Conservation (phyloP, 1,140 invertebrate genomes). For the Atopsyche davidsoni region DNA sequence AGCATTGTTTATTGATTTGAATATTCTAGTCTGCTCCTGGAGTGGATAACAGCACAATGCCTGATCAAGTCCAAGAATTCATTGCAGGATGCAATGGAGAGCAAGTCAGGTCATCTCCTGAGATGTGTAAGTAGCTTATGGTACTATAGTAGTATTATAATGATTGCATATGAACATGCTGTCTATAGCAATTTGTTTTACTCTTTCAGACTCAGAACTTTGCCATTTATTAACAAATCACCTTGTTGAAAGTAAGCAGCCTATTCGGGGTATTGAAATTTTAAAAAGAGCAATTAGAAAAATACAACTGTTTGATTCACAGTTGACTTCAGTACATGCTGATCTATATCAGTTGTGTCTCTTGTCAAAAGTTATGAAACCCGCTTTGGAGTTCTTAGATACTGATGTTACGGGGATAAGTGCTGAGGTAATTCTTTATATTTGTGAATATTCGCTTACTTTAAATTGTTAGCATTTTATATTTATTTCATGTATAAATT, state of each 20-base stretch:
- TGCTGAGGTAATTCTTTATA: slow-evolving; percentile 57
- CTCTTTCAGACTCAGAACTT: slow-evolving; percentile 72
- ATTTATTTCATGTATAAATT: slow-evolving; percentile 8
- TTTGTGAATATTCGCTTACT: slow-evolving; percentile 2
- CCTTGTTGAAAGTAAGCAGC: slow-evolving; percentile 68
- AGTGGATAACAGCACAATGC: slow-evolving; percentile 49
- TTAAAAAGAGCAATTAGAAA: slow-evolving; percentile 81
- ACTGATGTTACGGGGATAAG: slow-evolving; percentile 88
- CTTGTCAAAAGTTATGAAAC: slow-evolving; percentile 86
- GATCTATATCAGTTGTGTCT: slow-evolving; percentile 91
- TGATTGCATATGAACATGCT: too few species aligned
- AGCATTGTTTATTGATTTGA: slow-evolving; percentile 2
- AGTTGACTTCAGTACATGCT: slow-evolving; percentile 89
- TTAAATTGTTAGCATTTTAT: too few species aligned
- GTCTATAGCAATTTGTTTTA: slow-evolving; percentile 22
- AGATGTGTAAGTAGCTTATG: slow-evolving; percentile 81
- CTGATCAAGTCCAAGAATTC: slow-evolving; percentile 73
- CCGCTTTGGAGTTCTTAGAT: slow-evolving; percentile 83
- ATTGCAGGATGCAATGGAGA: slow-evolving; percentile 78
- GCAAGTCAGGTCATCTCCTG: slow-evolving; percentile 78
- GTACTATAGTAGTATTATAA: too few species aligned
- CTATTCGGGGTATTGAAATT: slow-evolving; percentile 79
- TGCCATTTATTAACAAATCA: slow-evolving; percentile 78
- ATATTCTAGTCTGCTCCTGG: slow-evolving; percentile 38
- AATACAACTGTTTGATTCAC: slow-evolving; percentile 78